phyloP scores from a whole-genome alignment of 2,797 vertebrate genomes.

The Pachyuromys duprasi region DNA sequence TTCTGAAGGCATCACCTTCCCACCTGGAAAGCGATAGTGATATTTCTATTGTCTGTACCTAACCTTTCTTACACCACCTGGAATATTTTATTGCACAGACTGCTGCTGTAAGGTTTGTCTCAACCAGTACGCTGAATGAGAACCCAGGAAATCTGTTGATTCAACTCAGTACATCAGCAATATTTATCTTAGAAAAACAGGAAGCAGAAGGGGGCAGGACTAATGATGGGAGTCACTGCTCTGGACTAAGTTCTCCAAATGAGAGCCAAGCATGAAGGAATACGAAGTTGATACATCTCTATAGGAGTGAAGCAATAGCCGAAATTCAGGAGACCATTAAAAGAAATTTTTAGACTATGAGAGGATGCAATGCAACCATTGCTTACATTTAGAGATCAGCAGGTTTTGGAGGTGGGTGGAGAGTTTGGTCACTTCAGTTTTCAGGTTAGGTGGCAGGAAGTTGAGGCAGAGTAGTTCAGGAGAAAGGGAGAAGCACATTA shows the following conservation, averaged over 20 bases:
- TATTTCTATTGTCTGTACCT: neutral
- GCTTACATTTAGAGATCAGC: neutral
- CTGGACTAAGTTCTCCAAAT: neutral
- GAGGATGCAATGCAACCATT: neutral
- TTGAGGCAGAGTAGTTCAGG: neutral
- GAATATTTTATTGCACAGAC: neutral
- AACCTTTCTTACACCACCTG: neutral
- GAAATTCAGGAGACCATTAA: neutral
- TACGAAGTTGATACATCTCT: accelerated
- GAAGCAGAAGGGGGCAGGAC: no score
- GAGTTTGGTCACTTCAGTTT: neutral
- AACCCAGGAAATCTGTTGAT: neutral
- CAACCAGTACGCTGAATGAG: neutral
- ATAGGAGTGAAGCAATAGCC: neutral
- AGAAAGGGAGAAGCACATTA: neutral
- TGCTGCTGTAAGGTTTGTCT: neutral
- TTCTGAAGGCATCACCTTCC: neutral
- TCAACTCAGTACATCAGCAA: neutral
- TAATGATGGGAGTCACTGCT: neutral
- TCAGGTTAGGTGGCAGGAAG: neutral
- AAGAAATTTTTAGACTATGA: slow-evolving; percentile 1
- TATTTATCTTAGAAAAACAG: neutral
- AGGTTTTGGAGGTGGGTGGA: neutral
- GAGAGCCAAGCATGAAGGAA: neutral
- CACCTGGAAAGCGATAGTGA: neutral